Evolutionary conservation across 2,797 vertebrate species (phyloP).

Genomic region (Alauda arvensis): DNA sequence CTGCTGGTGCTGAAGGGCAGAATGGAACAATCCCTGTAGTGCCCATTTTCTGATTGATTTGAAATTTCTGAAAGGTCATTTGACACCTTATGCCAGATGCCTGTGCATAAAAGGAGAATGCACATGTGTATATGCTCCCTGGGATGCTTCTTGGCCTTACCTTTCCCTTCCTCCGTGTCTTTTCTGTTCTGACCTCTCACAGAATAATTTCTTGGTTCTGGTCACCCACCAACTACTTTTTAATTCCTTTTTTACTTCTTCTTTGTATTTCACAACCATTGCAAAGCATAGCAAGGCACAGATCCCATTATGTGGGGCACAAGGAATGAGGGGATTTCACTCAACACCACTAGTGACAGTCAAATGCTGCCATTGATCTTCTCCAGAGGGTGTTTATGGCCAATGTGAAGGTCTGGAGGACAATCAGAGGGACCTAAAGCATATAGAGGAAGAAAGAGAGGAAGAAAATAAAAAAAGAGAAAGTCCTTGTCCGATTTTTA

Average conservation of each 20-base stretch:
- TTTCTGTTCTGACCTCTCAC: background rate
- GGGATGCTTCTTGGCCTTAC: background rate
- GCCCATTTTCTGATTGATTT: background rate
- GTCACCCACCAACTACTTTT: background rate
- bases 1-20: background rate
- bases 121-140: fast-evolving
- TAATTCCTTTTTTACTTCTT: background rate
- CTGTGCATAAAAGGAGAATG: background rate
- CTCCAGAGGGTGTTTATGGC: background rate
- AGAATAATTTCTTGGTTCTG: background rate
- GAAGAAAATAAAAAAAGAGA: background rate
- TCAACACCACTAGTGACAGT: background rate
- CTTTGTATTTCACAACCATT: background rate
- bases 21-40: background rate
- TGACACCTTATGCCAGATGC: background rate
- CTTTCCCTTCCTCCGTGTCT: background rate
- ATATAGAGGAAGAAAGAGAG: background rate
- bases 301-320: background rate
- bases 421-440: background rate
- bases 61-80: background rate
- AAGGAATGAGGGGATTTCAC: background rate
- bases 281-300: background rate
- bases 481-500: background rate
- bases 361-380: background rate
- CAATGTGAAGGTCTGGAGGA: background rate